Base-by-base conservation (phyloP, 2,797 vertebrate species). In the Poecilia velifera region DNA sequence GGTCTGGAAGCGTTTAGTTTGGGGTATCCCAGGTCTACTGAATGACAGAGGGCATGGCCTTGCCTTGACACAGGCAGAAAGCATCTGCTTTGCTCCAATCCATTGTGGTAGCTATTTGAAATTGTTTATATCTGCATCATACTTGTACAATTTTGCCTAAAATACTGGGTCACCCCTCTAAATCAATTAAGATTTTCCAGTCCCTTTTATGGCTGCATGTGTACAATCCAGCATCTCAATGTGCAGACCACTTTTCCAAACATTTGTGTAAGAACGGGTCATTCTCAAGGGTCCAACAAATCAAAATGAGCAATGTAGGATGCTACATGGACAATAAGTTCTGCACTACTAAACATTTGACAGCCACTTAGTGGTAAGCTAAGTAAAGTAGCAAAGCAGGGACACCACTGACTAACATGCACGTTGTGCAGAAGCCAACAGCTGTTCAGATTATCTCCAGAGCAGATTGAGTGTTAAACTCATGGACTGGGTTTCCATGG, bases 1-100 rank as follows among this genome's bases (percentile, higher is more conserved):
- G 80, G 81, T 92, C 91, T 95, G 93, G 88, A 89, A 93, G 80
- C 82, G n/a, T 91, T 95, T 94, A 93, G 72, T 14, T 20, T 20
- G 81, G 84, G 83, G 78, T 88, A 86, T 78, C 71, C 74, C 18
- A 4, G 82, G 45, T 86, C 86, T 34, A 34, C 82, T 49, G 68
- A 72, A 66, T 81, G 80, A 88, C 85, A 59, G 77, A 77, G 80
- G 90, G 77, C 86, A 84, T 57, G 78, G 77, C 87, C 66, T 84
- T 77, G 49, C 81, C 81, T 82, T 89, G 83, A 89, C 90, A 76
- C 84, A 85, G 87, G 79, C 80, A 72, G 57, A 84, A 59, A 47
- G 49, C 0, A 80, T 77, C 88, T 92, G 91, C 84, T 93, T 90
- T 88, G 59, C 74, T 83, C 90, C 90, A 92, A 80, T 82, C 76